Conservation (phyloP, 2,113 vertebrate genomes). For the Daubentonia madagascariensis region DNA sequence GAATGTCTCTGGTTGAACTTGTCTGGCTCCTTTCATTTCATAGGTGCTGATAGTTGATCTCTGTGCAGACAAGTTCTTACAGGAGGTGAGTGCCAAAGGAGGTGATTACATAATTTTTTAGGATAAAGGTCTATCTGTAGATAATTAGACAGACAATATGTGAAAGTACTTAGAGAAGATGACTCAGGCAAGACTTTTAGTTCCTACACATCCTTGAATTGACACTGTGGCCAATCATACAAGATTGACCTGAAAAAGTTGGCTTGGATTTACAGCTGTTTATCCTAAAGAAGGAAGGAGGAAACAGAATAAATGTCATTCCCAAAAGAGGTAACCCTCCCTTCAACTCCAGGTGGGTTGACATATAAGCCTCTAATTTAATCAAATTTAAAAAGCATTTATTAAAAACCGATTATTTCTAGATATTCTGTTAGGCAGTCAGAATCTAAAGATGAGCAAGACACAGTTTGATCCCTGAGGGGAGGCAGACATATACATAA, state of each 20-base stretch:
- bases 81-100: conserved; percentile 90
- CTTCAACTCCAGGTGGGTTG: neutral
- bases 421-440: neutral
- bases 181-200: conserved; percentile 42
- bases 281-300: conserved; percentile 54
- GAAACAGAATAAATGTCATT: conserved; percentile 20
- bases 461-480: neutral
- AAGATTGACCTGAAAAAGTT: conserved; percentile 49
- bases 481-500: neutral
- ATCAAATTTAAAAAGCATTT: neutral
- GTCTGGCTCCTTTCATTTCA: conserved; percentile 65
- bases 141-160: conserved; percentile 37
- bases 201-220: neutral
- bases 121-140: neutral
- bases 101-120: conserved; percentile 31
- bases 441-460: neutral
- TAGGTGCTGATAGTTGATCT: conserved; percentile 99
- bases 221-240: conserved; percentile 1
- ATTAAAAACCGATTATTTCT: neutral
- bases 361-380: neutral
- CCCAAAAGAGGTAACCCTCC: conserved; percentile 1
- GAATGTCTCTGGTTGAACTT: conserved; percentile 46
- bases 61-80: conserved; percentile 93
- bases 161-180: conserved; percentile 52
- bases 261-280: neutral